Percentiles rank a stretch among this genome's conserved stretches.
Conservation (phyloP, 1,140 invertebrate genomes). For the Palaemon carinicauda region DNA sequence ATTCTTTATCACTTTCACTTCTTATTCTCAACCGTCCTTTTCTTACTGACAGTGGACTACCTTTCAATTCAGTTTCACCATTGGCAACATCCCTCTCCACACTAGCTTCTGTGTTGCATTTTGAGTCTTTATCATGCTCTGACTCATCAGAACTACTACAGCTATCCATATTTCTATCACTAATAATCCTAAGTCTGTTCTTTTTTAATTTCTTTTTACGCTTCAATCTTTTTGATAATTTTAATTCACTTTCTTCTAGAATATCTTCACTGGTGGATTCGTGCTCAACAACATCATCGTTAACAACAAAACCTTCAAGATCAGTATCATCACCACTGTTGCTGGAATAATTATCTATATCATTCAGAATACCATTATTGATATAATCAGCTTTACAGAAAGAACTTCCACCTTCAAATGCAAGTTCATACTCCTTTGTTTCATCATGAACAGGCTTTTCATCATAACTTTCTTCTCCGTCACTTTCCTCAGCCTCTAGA, state of each 20-base stretch:
- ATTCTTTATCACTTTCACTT: too few relatives aligned
- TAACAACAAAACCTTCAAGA: constrained; percentile 31
- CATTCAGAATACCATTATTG: constrained; percentile 34
- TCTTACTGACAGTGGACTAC: not conserved
- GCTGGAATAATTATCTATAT: constrained; percentile 38
- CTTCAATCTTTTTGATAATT: not conserved
- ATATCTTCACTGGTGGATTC: not conserved
- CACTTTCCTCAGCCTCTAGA: not conserved
- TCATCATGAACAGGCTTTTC: constrained; percentile 16
- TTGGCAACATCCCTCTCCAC: not conserved
- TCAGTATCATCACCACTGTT: constrained; percentile 40
- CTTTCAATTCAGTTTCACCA: not conserved
- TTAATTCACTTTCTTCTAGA: not conserved
- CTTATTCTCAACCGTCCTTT: not conserved
- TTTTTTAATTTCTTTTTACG: not conserved
- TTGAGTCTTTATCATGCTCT: not conserved
- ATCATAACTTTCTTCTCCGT: constrained; percentile 9
- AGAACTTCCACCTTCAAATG: constrained; percentile 31
- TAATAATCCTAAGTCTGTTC: not conserved
- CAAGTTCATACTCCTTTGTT: constrained; percentile 12
- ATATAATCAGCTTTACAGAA: constrained; percentile 33
- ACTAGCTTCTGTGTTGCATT: not conserved
- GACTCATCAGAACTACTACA: not conserved
- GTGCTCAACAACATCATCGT: not conserved
- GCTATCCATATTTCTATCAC: not conserved